These are phyloP conservation scores for Notechis scutatus DNA, from an alignment of 2,113 vertebrate genomes.

Conservation along the genomic window DNA sequence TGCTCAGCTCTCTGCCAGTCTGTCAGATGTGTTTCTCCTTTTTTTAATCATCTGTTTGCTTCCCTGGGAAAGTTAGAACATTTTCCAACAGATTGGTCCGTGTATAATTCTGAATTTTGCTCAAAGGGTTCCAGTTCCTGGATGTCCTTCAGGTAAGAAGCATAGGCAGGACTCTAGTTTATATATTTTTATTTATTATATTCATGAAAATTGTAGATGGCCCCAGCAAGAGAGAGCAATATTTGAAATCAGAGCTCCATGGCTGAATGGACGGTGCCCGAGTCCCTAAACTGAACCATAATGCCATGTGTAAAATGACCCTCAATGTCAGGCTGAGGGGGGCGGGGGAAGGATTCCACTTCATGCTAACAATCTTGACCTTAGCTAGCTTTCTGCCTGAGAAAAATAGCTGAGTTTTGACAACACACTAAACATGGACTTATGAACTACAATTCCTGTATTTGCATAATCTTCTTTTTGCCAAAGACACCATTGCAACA, in stretches of 20 bases:
- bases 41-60: not conserved
- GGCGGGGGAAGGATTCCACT: not conserved
- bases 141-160: not conserved
- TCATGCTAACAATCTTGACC: not conserved
- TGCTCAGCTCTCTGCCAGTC: not conserved
- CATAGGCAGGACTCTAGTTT: not conserved
- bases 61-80: not conserved
- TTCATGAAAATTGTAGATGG: no score
- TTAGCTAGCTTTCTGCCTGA: slow-evolving; percentile 29
- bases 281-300: not conserved
- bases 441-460: not conserved
- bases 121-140: not conserved
- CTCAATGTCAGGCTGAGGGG: not conserved
- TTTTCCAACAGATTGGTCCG: not conserved
- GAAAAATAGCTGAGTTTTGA: not conserved
- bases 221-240: not conserved
- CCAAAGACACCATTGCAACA: not conserved
- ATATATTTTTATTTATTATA: not conserved
- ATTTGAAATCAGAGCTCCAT: no score
- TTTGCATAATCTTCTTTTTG: not conserved
- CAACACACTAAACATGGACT: not conserved
- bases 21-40: not conserved
- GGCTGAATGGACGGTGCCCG: not conserved
- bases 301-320: not conserved
- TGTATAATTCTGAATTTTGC: not conserved